These are phyloP conservation scores for Cuculus canorus DNA, from an alignment of 2,797 vertebrate species.

Conservation along the genomic window DNA sequence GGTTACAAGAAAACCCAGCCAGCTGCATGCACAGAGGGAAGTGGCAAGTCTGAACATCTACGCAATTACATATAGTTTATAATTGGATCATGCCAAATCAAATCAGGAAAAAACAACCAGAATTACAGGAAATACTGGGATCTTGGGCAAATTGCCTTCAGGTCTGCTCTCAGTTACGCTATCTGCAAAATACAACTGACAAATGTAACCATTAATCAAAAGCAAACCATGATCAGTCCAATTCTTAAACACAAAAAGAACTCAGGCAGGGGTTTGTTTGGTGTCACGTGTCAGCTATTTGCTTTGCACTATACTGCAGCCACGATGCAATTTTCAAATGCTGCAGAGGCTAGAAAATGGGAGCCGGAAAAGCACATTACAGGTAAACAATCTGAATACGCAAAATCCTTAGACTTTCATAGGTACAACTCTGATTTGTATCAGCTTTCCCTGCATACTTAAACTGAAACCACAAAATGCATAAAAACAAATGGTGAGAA, in stretches of 20 bases:
- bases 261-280: neutral
- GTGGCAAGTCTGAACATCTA: neutral
- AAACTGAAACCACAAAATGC: neutral
- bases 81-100: conserved; percentile 55
- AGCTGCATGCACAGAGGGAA: neutral
- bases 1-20: neutral
- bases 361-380: neutral
- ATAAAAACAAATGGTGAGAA: neutral
- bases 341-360: neutral
- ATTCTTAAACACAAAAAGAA: neutral
- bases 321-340: neutral
- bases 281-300: neutral
- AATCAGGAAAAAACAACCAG: conserved; percentile 59
- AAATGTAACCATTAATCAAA: conserved; percentile 33
- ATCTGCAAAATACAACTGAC: neutral
- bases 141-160: conserved; percentile 32
- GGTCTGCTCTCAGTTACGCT: conserved; percentile 19
- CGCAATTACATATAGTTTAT: conserved; percentile 35
- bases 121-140: conserved; percentile 58
- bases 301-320: neutral
- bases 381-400: neutral
- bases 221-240: neutral
- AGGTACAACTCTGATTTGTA: neutral
- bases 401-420: neutral
- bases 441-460: neutral